Percentiles rank a stretch among this genome's conserved stretches.
phyloP scores from a whole-genome alignment of 2,797 vertebrate species.

The Coregonus sp. region DNA sequence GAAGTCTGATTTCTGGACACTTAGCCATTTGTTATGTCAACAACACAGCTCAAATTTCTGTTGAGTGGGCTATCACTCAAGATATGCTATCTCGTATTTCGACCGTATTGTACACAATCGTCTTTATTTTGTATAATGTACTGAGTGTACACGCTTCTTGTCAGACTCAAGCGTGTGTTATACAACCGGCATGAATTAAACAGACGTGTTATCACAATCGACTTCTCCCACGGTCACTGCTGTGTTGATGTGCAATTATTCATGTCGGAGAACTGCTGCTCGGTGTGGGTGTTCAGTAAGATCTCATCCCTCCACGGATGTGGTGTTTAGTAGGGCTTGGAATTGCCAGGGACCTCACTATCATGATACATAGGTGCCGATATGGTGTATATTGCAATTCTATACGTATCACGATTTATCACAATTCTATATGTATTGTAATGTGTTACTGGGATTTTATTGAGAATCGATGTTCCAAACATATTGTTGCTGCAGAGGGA shows the following conservation, averaged over 20 bases:
- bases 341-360: no score
- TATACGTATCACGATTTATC: no score
- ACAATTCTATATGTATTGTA: no score
- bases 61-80: background rate
- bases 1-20: background rate
- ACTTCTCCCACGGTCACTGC: background rate
- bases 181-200: background rate
- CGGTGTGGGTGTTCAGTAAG: background rate
- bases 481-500: no score
- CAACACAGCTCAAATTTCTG: no score
- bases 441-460: no score
- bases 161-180: background rate
- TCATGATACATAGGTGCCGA: no score
- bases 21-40: no score
- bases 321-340: background rate
- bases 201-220: background rate
- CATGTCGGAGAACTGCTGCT: background rate
- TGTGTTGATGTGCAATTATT: background rate
- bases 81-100: background rate
- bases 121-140: background rate
- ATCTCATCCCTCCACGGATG: background rate
- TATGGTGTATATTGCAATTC: no score
- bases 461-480: no score
- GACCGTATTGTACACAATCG: background rate
- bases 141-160: background rate